A percentile compares a stretch with the other conserved stretches of the same genome.
These are phyloP conservation scores for Brachionus paranguensis DNA, from an alignment of 1,140 invertebrate genomes.

Conservation along the genomic window DNA sequence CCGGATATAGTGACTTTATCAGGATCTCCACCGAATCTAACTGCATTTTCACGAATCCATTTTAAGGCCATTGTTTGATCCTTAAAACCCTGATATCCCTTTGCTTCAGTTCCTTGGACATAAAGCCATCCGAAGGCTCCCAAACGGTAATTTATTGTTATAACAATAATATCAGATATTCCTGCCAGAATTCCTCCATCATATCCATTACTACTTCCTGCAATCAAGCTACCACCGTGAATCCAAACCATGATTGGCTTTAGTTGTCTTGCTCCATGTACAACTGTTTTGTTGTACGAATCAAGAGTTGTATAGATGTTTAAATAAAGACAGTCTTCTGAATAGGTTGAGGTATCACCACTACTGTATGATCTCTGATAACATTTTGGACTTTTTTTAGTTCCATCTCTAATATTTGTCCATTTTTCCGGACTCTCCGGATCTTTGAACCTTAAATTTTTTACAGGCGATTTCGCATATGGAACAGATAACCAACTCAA, in stretches of 20 bases:
- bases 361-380: neutral
- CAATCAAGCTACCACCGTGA: conserved; percentile 41
- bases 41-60: conserved; percentile 61
- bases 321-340: conserved; percentile 25
- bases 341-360: conserved; percentile 47
- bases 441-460: conserved; percentile 25
- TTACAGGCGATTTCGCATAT: conserved; percentile 40
- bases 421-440: neutral
- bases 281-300: neutral
- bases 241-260: conserved; percentile 43
- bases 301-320: neutral
- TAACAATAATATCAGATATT: conserved; percentile 57
- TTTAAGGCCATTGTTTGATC: conserved; percentile 69
- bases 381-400: neutral
- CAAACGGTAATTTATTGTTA: conserved; percentile 52
- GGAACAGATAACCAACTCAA: conserved; percentile 37
- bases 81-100: conserved; percentile 42
- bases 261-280: conserved; percentile 67
- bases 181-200: conserved; percentile 45
- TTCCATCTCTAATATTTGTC: conserved; percentile 5
- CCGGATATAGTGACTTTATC: conserved; percentile 45
- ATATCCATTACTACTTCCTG: conserved; percentile 21
- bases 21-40: conserved; percentile 46
- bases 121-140: conserved; percentile 45
- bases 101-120: conserved; percentile 48